Evolutionary conservation across 2,113 vertebrate genomes (phyloP).

Genomic region (Eulemur rufifrons): DNA sequence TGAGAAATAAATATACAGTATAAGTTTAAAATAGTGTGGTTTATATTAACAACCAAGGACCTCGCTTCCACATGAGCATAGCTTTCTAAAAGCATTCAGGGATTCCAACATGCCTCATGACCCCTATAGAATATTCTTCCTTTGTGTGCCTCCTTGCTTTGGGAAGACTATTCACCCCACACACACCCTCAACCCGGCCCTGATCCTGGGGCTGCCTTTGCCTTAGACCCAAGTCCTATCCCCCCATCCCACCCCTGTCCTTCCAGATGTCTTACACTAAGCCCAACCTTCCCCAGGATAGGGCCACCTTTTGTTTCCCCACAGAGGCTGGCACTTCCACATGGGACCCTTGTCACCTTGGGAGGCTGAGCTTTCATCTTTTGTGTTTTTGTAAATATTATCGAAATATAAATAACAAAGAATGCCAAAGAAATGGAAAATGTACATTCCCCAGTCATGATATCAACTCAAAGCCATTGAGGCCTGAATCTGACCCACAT

Average conservation of each 20-base stretch:
- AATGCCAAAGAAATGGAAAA: neutral
- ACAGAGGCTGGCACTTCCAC: neutral
- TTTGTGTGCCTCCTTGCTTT: neutral
- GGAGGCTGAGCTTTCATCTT: neutral
- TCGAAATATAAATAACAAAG: neutral
- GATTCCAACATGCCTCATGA: neutral
- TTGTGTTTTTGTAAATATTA: neutral
- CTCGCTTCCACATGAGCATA: neutral
- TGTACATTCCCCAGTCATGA: neutral
- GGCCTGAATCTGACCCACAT: neutral
- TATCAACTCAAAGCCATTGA: neutral
- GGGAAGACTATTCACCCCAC: neutral
- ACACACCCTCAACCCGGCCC: neutral
- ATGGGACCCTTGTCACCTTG: neutral
- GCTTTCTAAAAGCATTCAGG: neutral
- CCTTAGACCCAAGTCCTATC: neutral
- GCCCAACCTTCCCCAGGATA: neutral
- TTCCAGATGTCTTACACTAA: neutral
- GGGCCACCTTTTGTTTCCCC: neutral
- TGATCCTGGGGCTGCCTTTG: neutral
- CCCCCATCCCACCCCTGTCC: neutral
- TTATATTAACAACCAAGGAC: neutral
- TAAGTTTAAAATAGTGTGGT: neutral
- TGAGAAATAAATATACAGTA: neutral
- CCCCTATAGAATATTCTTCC: too few species aligned